Conservation (phyloP, 2,113 vertebrate genomes). For the Tamias sibiricus region DNA sequence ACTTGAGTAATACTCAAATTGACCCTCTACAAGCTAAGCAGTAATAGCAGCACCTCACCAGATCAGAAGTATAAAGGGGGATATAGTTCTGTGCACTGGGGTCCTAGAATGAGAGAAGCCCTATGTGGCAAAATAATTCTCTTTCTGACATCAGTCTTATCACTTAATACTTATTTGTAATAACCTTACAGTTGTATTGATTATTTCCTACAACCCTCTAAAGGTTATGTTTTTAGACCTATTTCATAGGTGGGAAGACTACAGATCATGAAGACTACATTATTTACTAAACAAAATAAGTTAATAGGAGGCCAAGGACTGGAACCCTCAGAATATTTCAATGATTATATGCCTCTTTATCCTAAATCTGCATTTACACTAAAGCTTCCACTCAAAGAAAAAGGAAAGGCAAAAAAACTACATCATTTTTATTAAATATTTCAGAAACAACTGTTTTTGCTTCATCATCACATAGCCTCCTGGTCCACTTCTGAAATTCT, state of each 20-base stretch:
- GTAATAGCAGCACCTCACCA: background rate
- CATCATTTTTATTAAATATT: background rate
- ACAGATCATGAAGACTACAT: background rate
- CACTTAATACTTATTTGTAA: background rate
- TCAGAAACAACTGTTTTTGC: background rate
- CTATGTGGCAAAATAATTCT: background rate
- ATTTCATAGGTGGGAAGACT: background rate
- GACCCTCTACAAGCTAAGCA: background rate
- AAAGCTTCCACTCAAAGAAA: conserved; percentile 44
- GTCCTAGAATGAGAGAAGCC: background rate
- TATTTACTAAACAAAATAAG: conserved; percentile 50
- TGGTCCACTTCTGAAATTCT: conserved; percentile 36
- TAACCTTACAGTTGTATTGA: background rate
- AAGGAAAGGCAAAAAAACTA: background rate
- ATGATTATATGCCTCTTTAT: background rate
- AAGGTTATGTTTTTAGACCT: background rate
- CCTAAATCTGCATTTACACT: background rate
- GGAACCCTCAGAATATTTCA: background rate
- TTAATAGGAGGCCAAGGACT: background rate
- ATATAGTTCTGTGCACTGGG: background rate
- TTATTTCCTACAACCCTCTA: conserved; percentile 15
- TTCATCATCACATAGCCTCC: conserved; percentile 1
- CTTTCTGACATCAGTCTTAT: background rate
- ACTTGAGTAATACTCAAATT: background rate
- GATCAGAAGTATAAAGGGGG: background rate